Evolutionary conservation across 1,140 invertebrate species (phyloP).

Genomic region (Wasmannia auropunctata): DNA sequence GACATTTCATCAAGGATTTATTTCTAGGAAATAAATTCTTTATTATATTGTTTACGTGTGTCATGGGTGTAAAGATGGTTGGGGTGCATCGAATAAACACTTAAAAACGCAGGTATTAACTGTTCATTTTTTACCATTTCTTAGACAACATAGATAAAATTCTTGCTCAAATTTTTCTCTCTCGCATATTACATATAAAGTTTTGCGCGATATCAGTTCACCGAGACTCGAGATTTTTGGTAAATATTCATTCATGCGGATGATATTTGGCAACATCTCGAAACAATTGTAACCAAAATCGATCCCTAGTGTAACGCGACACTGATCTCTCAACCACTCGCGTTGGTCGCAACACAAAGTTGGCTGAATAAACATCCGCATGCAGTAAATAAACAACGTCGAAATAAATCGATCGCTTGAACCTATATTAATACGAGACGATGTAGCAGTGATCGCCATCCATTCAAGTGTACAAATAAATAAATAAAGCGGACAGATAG

Average conservation of each 20-base stretch:
- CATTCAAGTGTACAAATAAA: conserved; percentile 53
- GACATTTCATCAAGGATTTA: too few relatives aligned
- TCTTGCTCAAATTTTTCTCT: neutral
- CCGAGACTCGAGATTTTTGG: neutral
- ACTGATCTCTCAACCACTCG: conserved; percentile 30
- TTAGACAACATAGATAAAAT: neutral
- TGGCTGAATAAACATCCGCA: conserved; percentile 47
- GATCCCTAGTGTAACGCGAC: conserved; percentile 14
- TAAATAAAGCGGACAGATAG: conserved; percentile 48
- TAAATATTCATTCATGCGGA: neutral
- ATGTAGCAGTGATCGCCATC: conserved; percentile 40
- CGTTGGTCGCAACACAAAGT: conserved; percentile 26
- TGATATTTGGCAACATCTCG: neutral
- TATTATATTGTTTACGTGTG: neutral
- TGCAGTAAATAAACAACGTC: conserved; percentile 54
- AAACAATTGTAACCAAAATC: conserved; percentile 10
- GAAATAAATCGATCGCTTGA: conserved; percentile 53
- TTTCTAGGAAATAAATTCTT: conserved; percentile 22
- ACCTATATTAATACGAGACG: conserved; percentile 54
- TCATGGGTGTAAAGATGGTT: neutral
- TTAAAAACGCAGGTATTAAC: too few relatives aligned
- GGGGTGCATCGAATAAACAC: neutral
- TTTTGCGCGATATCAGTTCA: neutral
- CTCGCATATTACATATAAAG: neutral
- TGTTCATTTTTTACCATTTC: neutral